A percentile compares a stretch with the other conserved stretches of the same genome.
Conservation (phyloP, 2,113 vertebrate species). For the Piaya cayana region DNA sequence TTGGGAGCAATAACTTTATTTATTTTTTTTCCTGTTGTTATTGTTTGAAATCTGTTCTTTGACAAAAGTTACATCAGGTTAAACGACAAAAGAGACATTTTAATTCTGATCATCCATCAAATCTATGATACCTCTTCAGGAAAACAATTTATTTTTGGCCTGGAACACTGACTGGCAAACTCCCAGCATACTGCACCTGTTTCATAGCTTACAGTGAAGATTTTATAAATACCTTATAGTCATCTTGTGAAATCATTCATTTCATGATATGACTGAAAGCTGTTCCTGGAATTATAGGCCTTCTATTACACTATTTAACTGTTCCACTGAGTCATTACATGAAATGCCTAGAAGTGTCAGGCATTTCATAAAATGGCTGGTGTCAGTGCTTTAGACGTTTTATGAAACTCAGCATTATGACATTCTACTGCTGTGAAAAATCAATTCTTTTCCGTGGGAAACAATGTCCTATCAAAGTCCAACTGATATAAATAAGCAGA, state of each 20-base stretch:
- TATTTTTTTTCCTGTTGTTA: background rate
- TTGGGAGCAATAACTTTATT: background rate
- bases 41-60: background rate
- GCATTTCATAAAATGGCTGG: slow-evolving; percentile 13
- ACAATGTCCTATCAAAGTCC: background rate
- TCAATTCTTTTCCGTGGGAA: background rate
- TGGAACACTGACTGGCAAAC: slow-evolving; percentile 33
- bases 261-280: slow-evolving; percentile 26
- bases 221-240: slow-evolving; percentile 36
- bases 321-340: background rate
- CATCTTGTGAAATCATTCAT: slow-evolving; percentile 41
- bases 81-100: background rate
- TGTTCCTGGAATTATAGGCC: background rate
- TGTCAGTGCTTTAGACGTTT: background rate
- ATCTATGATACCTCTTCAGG: background rate
- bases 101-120: background rate
- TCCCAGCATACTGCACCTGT: slow-evolving; percentile 20
- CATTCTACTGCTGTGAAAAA: slow-evolving; percentile 28
- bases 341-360: slow-evolving; percentile 6
- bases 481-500: slow-evolving; percentile 25
- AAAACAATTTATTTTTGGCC: slow-evolving; percentile 6
- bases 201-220: slow-evolving; percentile 27
- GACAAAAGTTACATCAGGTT: background rate
- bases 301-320: slow-evolving; percentile 42
- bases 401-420: slow-evolving; percentile 18